phyloP scores from a whole-genome alignment of 2,888 invertebrate species.

The Kuschelorhynchus macadamiae region DNA sequence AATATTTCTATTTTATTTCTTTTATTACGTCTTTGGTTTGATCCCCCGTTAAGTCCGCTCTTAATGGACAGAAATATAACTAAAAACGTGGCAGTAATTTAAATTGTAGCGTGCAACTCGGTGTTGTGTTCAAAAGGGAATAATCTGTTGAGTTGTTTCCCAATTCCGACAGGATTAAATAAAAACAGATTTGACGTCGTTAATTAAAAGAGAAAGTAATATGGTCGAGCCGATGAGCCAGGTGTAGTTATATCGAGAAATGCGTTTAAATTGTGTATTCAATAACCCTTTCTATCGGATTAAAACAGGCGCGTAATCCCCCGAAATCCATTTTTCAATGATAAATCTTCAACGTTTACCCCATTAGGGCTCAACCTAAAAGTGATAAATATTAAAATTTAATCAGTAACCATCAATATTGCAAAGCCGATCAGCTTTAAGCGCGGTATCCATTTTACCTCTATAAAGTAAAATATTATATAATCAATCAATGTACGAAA shows the following conservation, averaged over 20 bases:
- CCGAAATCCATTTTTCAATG: constrained; percentile 44
- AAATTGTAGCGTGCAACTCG: not conserved
- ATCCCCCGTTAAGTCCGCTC: too few relatives aligned
- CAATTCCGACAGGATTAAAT: not conserved
- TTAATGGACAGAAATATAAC: too few relatives aligned
- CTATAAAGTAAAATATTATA: constrained; percentile 17
- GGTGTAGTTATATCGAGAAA: constrained; percentile 40
- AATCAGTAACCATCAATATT: constrained; percentile 49
- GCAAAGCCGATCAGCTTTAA: constrained; percentile 47
- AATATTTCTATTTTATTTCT: too few relatives aligned
- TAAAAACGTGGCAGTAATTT: too few relatives aligned
- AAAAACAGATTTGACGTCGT: constrained; percentile 14
- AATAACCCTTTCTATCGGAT: constrained; percentile 42
- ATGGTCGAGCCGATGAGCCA: constrained; percentile 34
- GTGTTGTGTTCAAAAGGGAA: not conserved
- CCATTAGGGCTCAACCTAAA: constrained; percentile 45
- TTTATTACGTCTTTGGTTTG: too few relatives aligned
- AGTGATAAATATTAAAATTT: constrained; percentile 51
- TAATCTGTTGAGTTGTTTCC: not conserved
- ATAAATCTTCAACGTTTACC: constrained; percentile 48
- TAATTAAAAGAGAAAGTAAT: constrained; percentile 35
- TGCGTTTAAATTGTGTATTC: constrained; percentile 40
- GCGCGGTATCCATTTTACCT: constrained; percentile 40
- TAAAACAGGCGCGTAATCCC: constrained; percentile 42
- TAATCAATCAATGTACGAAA: constrained; percentile 38